A percentile compares a stretch with the other conserved stretches of the same genome.
Evolutionary conservation across 1,140 invertebrate genomes (phyloP).

Genomic region (Lethocerus indicus): DNA sequence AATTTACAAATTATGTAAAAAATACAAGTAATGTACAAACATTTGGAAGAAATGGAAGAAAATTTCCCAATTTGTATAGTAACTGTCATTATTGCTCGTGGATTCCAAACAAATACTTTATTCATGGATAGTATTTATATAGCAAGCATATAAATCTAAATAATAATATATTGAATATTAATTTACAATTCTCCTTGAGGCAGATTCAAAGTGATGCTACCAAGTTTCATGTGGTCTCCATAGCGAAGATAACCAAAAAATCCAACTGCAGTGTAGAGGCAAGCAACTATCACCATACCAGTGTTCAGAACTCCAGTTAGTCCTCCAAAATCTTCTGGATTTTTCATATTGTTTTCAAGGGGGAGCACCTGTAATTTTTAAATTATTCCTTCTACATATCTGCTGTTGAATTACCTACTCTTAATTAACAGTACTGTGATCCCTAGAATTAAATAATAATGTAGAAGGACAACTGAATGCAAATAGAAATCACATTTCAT

Average conservation of each 20-base stretch:
- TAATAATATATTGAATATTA: conserved; percentile 2
- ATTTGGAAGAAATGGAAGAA: neutral
- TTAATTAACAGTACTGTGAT: too few relatives aligned
- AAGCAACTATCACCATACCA: conserved; percentile 70
- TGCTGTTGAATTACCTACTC: too few relatives aligned
- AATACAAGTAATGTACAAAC: neutral
- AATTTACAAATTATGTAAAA: conserved; percentile 14
- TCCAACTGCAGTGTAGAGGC: conserved; percentile 66
- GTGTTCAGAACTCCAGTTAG: conserved; percentile 72
- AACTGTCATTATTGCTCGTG: neutral
- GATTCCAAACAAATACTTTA: too few relatives aligned
- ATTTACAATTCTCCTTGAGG: conserved; percentile 48
- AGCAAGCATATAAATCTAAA: neutral
- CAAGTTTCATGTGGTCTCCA: conserved; percentile 48
- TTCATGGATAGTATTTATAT: too few relatives aligned
- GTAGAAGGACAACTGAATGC: too few relatives aligned
- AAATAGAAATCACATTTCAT: too few relatives aligned
- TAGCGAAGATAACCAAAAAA: conserved; percentile 87
- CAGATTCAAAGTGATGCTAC: conserved; percentile 73
- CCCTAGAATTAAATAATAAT: too few relatives aligned
- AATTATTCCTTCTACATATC: too few relatives aligned
- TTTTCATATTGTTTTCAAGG: conserved; percentile 79
- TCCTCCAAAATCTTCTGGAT: conserved; percentile 64
- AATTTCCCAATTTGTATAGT: neutral
- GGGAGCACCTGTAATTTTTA: conserved; percentile 60